These are phyloP conservation scores for Pseudolycoriella hygida DNA, from an alignment of 2,888 invertebrate genomes.

Conservation along the genomic window DNA sequence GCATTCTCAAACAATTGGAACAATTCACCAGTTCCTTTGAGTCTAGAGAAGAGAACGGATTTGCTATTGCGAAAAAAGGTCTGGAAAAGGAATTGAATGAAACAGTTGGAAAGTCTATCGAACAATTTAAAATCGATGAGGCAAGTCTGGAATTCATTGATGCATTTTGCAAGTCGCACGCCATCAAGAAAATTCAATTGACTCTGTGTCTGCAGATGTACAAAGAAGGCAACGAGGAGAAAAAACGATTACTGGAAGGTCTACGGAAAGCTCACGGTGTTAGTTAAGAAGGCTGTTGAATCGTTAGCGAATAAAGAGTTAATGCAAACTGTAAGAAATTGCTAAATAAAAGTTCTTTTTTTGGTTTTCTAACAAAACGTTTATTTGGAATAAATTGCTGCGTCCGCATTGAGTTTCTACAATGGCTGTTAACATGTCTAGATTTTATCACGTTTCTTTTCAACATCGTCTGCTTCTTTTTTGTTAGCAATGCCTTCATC, in stretches of 20 bases:
- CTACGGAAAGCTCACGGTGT: conserved; percentile 49
- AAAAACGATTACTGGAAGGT: conserved; percentile 39
- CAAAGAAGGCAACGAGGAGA: conserved; percentile 43
- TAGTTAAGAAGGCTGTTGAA: conserved; percentile 18
- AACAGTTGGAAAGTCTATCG: conserved; percentile 33
- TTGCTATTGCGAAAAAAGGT: conserved; percentile 10
- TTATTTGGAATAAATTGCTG: background rate
- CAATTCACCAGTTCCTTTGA: conserved; percentile 14
- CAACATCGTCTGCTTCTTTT: conserved; percentile 4
- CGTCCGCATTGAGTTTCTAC: background rate
- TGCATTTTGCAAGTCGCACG: conserved; percentile 40
- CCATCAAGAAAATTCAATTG: conserved; percentile 46
- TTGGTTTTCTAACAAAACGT: background rate
- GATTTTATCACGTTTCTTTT: conserved; percentile 7
- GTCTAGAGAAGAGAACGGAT: conserved; percentile 12
- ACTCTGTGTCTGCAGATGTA: conserved; percentile 54
- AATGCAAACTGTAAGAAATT: too few species aligned
- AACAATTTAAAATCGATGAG: conserved; percentile 32
- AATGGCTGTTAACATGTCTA: background rate
- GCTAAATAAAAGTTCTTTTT: background rate
- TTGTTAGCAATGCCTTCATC: background rate
- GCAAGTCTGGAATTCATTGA: conserved; percentile 39
- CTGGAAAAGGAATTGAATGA: conserved; percentile 31
- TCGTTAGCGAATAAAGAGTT: too few species aligned
- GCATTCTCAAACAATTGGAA: conserved; percentile 13